These are phyloP conservation scores for Apodemia mormo DNA, from an alignment of 2,888 invertebrate species.

Conservation along the genomic window DNA sequence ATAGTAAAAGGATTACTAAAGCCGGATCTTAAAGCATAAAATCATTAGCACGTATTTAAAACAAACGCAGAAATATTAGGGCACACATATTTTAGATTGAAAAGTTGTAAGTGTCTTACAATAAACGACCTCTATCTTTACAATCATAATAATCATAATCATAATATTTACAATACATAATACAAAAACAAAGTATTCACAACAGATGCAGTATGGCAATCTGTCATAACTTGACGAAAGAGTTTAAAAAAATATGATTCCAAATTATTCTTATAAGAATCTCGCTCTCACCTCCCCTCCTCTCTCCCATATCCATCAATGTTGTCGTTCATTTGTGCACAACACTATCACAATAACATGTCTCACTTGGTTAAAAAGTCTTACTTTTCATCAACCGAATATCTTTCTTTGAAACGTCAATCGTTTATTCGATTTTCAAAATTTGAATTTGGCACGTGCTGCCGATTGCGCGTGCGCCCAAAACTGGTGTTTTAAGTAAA, in stretches of 20 bases:
- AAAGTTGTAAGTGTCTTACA: no score
- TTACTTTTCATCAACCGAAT: neutral
- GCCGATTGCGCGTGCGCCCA: conserved; percentile 65
- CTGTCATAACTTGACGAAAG: neutral
- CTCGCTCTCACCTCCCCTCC: conserved; percentile 51
- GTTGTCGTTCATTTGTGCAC: conserved; percentile 50
- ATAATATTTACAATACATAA: no score
- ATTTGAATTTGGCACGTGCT: conserved; percentile 54
- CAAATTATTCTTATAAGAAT: conserved; percentile 38
- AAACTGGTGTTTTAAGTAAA: conserved; percentile 78
- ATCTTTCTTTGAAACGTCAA: neutral
- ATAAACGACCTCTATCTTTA: no score
- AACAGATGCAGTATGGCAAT: neutral
- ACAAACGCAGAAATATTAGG: no score
- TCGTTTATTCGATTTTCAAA: conserved; percentile 29
- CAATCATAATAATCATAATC: no score
- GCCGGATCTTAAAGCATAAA: no score
- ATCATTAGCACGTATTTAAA: no score
- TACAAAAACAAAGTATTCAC: no score
- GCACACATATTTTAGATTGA: no score
- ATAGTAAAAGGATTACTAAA: no score
- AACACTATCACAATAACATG: conserved; percentile 32
- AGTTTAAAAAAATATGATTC: conserved; percentile 39
- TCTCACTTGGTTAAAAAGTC: neutral
- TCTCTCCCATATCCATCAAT: conserved; percentile 54